Evolutionary conservation across 2,797 vertebrate species (phyloP).

Genomic region (Austrolebias charrua): DNA sequence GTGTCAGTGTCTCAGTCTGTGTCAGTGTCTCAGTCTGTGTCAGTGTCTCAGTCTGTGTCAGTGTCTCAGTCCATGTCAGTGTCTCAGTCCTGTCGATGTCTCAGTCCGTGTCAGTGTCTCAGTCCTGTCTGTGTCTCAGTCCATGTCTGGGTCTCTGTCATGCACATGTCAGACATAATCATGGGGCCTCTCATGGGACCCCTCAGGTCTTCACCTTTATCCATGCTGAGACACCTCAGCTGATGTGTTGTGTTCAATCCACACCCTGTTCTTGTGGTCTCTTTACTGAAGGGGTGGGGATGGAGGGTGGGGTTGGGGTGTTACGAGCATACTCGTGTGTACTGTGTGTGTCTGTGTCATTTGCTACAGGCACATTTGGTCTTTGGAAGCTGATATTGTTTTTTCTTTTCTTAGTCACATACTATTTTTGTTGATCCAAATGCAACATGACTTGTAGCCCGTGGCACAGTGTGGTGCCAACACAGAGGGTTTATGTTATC

Average conservation of each 20-base stretch:
- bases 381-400: constrained; percentile 56
- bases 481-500: constrained; percentile 36
- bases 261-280: constrained; percentile 1
- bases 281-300: constrained; percentile 4
- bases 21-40: too few relatives aligned
- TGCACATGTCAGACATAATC: too few relatives aligned
- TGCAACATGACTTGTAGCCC: constrained; percentile 58
- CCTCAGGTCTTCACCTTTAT: constrained; percentile 33
- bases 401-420: constrained; percentile 63
- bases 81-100: constrained; percentile 21
- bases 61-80: constrained; percentile 45
- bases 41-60: too few relatives aligned
- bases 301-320: neutral
- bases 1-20: too few relatives aligned
- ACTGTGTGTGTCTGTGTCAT: constrained; percentile 33
- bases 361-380: constrained; percentile 48
- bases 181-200: too few relatives aligned
- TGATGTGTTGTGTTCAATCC: constrained; percentile 15
- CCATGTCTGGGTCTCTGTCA: too few relatives aligned
- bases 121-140: too few relatives aligned
- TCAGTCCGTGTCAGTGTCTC: too few relatives aligned
- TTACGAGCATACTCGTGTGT: constrained; percentile 9
- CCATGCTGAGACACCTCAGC: constrained; percentile 43
- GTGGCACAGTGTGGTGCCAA: constrained; percentile 34
- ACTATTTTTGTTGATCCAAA: constrained; percentile 69